Evolutionary conservation across 2,888 invertebrate genomes (phyloP).

Genomic region (Shargacucullia verbasci): DNA sequence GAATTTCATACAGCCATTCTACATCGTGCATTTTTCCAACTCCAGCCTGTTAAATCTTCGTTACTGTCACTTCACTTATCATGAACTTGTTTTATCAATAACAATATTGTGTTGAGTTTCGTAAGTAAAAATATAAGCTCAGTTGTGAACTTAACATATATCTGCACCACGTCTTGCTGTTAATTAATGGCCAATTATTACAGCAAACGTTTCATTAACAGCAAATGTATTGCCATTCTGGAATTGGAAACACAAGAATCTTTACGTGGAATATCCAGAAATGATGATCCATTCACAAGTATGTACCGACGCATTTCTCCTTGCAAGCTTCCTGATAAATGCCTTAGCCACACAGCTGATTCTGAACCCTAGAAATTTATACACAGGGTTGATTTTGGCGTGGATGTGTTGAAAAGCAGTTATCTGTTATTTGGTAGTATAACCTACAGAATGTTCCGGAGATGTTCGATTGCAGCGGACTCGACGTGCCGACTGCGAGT

Average conservation of each 20-base stretch:
- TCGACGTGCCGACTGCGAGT: conserved; percentile 64
- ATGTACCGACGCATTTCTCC: conserved; percentile 58
- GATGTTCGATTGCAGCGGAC: conserved; percentile 72
- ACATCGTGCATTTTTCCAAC: too few species aligned
- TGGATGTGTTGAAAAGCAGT: conserved; percentile 36
- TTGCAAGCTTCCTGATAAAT: conserved; percentile 49
- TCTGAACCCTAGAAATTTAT: background rate
- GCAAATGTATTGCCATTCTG: conserved; percentile 13
- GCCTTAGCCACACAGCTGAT: conserved; percentile 4
- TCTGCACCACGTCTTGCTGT: background rate
- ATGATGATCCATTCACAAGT: conserved; percentile 54
- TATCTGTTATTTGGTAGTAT: conserved; percentile 64
- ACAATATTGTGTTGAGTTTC: too few species aligned
- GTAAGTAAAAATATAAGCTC: too few species aligned
- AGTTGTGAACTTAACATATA: background rate
- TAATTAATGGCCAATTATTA: conserved; percentile 24
- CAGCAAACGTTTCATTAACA: background rate
- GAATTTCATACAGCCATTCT: too few species aligned
- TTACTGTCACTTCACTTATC: too few species aligned
- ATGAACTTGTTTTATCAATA: too few species aligned
- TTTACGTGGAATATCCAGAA: conserved; percentile 50
- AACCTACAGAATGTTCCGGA: conserved; percentile 69
- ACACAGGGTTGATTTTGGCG: conserved; percentile 3
- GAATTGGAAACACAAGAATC: conserved; percentile 44
- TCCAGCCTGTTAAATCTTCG: too few species aligned